Evolutionary conservation across 2,888 invertebrate genomes (phyloP), one percentile per base, ranked within the genome.

Genomic region (Corbicula japonica): DNA sequence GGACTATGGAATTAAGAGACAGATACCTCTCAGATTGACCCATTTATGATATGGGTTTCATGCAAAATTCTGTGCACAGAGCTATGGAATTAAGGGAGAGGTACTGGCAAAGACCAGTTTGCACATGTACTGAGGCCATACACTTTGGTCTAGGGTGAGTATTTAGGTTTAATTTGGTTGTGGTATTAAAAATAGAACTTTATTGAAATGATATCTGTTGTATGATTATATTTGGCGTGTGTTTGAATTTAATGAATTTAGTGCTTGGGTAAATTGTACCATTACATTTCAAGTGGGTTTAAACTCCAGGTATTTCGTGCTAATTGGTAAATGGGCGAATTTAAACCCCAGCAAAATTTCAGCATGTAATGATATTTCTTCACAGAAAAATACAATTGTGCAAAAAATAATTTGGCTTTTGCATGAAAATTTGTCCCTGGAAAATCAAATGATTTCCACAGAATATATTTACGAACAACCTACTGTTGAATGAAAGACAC

Each of bases 71-170:
- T 69, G 54, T 61, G 26, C 15, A 23, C 30, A 21, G 46, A 52
- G 56, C 32, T 23, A 81, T 83, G 82, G 82, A 76, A 38, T 62
- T 76, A 50, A 60, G 52, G 41, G 61, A 68, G 34, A 32, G n/a
- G 30, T 73, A 68, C 34, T 83, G 84, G 81, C 60, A 80, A 15
- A 80, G 81, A 41, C 83, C 87, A 26, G 76, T 86, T 30, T 88
- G 88, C 65, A 76, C 84, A 8, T 88, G 88, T 61, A 81, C 87
- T 18, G 84, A 86, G 69, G 80, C 82, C 35, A 79, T 88, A 32
- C 86, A 87, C 65, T 80, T 56, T 54, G 80, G 81, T 75, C 80
- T 88, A 18, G 87, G 88, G 88, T 88, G 82, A 82, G 88, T 86
- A 50, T 26, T 56, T 30, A 21, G 21, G 34, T 12, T 21, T n/a